These are phyloP conservation scores for Hydrotaea cyrtoneurina DNA, from an alignment of 2,888 invertebrate genomes.

Conservation along the genomic window DNA sequence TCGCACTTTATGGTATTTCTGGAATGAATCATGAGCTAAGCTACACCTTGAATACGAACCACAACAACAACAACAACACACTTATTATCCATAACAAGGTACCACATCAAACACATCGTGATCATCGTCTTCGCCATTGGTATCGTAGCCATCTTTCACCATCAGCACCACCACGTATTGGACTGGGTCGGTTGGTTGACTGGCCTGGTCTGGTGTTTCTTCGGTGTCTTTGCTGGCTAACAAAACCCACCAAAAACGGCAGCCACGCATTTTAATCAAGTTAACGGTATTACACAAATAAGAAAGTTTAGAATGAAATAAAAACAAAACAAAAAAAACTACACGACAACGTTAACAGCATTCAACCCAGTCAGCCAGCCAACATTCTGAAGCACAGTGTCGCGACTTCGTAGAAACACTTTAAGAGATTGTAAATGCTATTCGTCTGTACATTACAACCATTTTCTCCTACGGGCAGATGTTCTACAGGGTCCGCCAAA, in stretches of 20 bases:
- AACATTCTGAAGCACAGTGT: not conserved
- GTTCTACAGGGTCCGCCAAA: too few species aligned
- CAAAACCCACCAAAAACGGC: slow-evolving; percentile 44
- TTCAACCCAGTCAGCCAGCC: slow-evolving; percentile 2
- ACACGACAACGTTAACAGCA: not conserved
- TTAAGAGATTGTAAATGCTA: too few species aligned
- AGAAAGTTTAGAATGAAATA: slow-evolving; percentile 32
- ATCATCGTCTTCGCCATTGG: not conserved
- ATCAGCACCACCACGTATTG: too few species aligned
- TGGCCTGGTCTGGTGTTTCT: not conserved
- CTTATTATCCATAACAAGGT: not conserved
- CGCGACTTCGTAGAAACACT: too few species aligned
- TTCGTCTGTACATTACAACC: too few species aligned
- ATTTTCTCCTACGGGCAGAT: too few species aligned
- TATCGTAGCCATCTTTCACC: not conserved
- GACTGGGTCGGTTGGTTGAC: not conserved
- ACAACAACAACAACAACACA: not conserved
- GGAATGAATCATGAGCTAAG: slow-evolving; percentile 16
- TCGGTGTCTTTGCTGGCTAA: not conserved
- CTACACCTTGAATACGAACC: slow-evolving; percentile 26
- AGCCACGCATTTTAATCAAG: slow-evolving; percentile 64
- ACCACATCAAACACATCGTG: not conserved
- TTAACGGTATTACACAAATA: slow-evolving; percentile 58
- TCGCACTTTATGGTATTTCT: not conserved
- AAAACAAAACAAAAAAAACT: not conserved